Percentiles rank a stretch among this genome's conserved stretches.
phyloP scores from a whole-genome alignment of 1,140 invertebrate genomes.

The Apis mellifera region Amel_HAv3.1 CM009935.2:13466501-13467000 shows the following conservation, averaged over 20 bases:
- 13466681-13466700: background rate
- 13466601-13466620: slow-evolving; percentile 87
- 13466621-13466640: slow-evolving; percentile 86
- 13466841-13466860: slow-evolving; percentile 82
- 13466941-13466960: slow-evolving; percentile 75
- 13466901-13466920: slow-evolving; percentile 82
- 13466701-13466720: background rate
- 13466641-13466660: slow-evolving; percentile 86
- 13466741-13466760: slow-evolving; percentile 87
- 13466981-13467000: background rate
- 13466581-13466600: slow-evolving; percentile 82
- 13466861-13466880: slow-evolving; percentile 75
- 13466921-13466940: slow-evolving; percentile 77
- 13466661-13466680: slow-evolving; percentile 77
- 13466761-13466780: slow-evolving; percentile 87
- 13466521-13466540: slow-evolving; percentile 61
- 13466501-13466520: slow-evolving; percentile 70
- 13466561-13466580: slow-evolving; percentile 76
- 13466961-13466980: background rate
- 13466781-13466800: slow-evolving; percentile 85
- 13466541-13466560: slow-evolving; percentile 75
- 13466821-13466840: slow-evolving; percentile 73
- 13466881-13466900: slow-evolving; percentile 82
- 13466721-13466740: slow-evolving; percentile 83
- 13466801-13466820: slow-evolving; percentile 84